Evolutionary conservation across 2,113 vertebrate genomes (phyloP), one percentile per base, ranked within the genome.

Genomic region (Stigmatopora argus): DNA sequence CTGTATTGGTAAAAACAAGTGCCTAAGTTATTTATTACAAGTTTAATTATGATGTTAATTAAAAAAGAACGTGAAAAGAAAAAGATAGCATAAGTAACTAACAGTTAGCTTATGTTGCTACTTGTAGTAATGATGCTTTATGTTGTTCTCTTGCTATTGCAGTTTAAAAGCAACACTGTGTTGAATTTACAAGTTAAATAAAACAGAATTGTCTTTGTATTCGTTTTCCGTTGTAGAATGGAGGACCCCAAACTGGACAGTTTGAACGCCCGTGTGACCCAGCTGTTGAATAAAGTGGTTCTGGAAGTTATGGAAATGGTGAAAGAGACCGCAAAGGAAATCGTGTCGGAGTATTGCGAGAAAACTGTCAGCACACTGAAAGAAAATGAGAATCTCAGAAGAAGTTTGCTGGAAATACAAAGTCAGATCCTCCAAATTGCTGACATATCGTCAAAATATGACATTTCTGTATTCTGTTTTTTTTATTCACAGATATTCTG

Each of bases 241-340:
- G 63, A 87, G 82, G 55, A 89, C 89, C 86, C 87, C 87, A 51
- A 89, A 68, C 64, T 89, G 41, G 87, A 90, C n/a, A 78, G 83
- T 26, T 53, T 89, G 66, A 89, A 86, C 2, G 73, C 73, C n/a
- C 85, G 87, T 17, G 85, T 90, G 75, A 70, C 85, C 26, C 86
- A 84, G 72, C 78, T 90, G 1, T 69, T 90, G 71, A 78, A 80
- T 7, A 82, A 82, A 14, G 88, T 82, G 0, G 84, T 89, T 59
- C 77, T 85, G n/a, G 87, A 90, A 67, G 88, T 90, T 14, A 73
- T 90, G 74, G 88, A 84, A 51, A 75, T 82, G 71, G 89, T 90
- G 66, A 90, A 85, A 74, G 88, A 88, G 65, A 90, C 87, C 0
- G 88, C 89, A 65, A 90, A 84, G 74, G 88, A 88, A 64, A 90